Evolutionary conservation across 2,888 invertebrate genomes (phyloP), one percentile per base, ranked within the genome.

Genomic region (Drosophila merina): DNA sequence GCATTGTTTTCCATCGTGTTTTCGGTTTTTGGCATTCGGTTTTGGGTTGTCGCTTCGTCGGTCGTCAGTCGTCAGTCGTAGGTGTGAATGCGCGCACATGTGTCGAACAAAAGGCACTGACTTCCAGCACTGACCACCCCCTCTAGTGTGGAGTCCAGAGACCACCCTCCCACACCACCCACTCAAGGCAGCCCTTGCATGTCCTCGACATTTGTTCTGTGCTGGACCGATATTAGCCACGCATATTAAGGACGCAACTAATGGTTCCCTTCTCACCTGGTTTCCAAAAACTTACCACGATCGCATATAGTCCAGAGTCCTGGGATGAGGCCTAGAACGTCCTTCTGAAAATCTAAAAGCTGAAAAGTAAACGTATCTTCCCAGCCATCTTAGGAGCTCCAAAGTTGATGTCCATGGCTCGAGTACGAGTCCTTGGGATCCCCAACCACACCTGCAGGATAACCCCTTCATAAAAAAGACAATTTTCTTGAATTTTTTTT

Each of bases 1-100:
- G 25, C 66, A 51, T 59, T 49, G 66, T 58, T 57, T 57, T 60
- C 54, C 68, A 72, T 63, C 76, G 71, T 74, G 83, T 76, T 77
- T 82, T 79, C 63, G 74, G 71, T 67, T 71, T 75, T 81, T 77
- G 88, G 86, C 84, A 88, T 84, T 42, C 42, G 42, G 42, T 42
- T 42, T 14, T 42, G 12, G n/a, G 40, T 40, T 40, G 20, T 20
- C 20, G 20, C 20, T 2, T 20, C 20, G 10, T 40, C 36, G 33
- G 33, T 33, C n/a, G 33, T n/a, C 58, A 72, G 33, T 33, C n/a
- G 33, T n/a, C 58, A 72, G 71, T 72, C 73, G 77, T 79, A 86
- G 86, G 86, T 88, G 86, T 88, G 86, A 86, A 83, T 77, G 81
- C 80, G 86, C 74, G 86, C 86, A 84, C 86, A 86, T 86, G 88